These are phyloP conservation scores for Dryoscopus gambensis DNA, from an alignment of 2,113 vertebrate species.

Conservation along the genomic window DNA sequence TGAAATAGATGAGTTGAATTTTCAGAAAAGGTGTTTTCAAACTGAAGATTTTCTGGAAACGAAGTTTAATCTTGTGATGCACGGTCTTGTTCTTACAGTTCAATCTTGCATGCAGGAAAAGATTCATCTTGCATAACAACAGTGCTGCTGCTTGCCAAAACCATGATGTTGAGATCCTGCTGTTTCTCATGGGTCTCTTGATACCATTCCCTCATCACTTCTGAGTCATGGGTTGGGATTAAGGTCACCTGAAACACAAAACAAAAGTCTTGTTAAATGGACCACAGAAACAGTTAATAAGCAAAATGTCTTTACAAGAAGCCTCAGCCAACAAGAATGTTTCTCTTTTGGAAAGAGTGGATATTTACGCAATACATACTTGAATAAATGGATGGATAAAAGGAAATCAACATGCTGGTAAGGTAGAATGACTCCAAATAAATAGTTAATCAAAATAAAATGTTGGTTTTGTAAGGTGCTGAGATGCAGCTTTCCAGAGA, in stretches of 20 bases:
- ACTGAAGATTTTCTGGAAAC: conserved; percentile 71
- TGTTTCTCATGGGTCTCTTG: conserved; percentile 97
- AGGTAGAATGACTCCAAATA: not conserved
- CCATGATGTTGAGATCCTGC: conserved; percentile 97
- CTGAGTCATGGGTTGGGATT: conserved; percentile 96
- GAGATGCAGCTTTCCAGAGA: not conserved
- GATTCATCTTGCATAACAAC: conserved; percentile 99
- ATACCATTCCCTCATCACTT: conserved; percentile 98
- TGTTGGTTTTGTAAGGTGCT: not conserved
- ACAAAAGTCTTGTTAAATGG: not conserved
- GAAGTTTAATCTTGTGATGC: conserved; percentile 63
- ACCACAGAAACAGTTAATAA: not conserved
- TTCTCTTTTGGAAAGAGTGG: not conserved
- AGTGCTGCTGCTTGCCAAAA: conserved; percentile 97
- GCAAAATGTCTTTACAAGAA: not conserved
- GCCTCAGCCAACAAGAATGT: not conserved
- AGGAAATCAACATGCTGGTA: not conserved
- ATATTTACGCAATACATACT: not conserved
- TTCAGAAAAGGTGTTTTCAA: conserved; percentile 76
- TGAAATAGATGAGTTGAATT: conserved; percentile 65
- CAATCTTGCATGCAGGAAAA: conserved; percentile 97
- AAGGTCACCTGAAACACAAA: conserved; percentile 84
- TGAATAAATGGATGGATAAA: not conserved
- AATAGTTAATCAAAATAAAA: not conserved
- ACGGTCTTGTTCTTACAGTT: conserved; percentile 79